phyloP scores from a whole-genome alignment of 2,888 invertebrate species.

The Eupithecia abbreviata region DNA sequence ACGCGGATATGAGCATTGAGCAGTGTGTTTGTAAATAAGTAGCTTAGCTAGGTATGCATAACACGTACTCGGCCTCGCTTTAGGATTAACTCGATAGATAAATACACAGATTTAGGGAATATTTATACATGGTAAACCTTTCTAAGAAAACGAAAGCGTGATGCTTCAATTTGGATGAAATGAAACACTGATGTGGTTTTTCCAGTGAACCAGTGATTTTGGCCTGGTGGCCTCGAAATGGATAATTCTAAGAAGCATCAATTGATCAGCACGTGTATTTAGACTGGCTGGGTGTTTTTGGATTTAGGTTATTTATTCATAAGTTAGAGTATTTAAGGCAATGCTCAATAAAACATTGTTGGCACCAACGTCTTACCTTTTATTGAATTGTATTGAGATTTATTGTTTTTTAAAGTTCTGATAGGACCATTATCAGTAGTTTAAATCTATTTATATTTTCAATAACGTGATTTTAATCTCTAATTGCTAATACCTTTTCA shows the following conservation, averaged over 20 bases:
- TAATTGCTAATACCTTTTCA: neutral
- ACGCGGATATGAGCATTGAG: neutral
- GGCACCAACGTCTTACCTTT: neutral
- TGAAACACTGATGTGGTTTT: neutral
- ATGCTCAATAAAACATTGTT: neutral
- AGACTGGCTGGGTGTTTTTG: neutral
- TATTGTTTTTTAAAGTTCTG: neutral
- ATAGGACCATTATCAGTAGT: neutral
- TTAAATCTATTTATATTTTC: neutral
- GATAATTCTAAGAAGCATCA: neutral
- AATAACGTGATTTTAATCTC: neutral
- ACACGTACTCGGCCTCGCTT: constrained; percentile 9
- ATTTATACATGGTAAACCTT: neutral
- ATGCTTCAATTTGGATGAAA: neutral
- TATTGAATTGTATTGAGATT: neutral
- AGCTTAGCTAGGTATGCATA: constrained; percentile 4
- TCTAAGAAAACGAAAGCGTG: neutral
- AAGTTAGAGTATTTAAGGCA: neutral
- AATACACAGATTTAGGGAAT: constrained; percentile 10
- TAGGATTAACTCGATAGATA: constrained; percentile 13
- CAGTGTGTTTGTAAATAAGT: neutral
- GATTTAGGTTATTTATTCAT: neutral
- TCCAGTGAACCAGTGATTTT: neutral
- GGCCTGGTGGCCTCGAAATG: neutral
- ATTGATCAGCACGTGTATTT: neutral